Evolutionary conservation across 1,140 invertebrate genomes (phyloP).

Genomic region (Pinna nobilis): DNA sequence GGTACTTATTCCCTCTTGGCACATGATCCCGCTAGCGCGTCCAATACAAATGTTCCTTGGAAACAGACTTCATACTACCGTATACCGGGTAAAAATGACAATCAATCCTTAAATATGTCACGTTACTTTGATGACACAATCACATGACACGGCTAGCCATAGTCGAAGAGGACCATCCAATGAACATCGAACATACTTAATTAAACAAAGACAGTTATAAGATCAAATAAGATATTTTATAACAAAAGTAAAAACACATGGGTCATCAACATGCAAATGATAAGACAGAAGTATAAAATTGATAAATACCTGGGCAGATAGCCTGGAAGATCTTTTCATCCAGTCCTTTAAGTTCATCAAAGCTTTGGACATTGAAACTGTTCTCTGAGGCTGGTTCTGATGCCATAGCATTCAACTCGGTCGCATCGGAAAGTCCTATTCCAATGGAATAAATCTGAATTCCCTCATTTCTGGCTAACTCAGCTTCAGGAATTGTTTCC

Average conservation of each 20-base stretch:
- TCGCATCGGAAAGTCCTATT: slow-evolving; percentile 48
- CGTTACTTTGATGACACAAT: too few relatives aligned
- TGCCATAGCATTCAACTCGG: slow-evolving; percentile 45
- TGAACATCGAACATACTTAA: too few relatives aligned
- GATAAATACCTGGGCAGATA: slow-evolving; percentile 28
- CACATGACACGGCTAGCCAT: too few relatives aligned
- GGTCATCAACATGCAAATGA: neutral
- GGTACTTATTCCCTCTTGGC: too few relatives aligned
- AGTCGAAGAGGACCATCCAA: too few relatives aligned
- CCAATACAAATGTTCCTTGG: too few relatives aligned
- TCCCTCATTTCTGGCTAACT: slow-evolving; percentile 38
- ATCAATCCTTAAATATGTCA: too few relatives aligned
- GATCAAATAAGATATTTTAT: neutral
- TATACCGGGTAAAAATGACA: too few relatives aligned
- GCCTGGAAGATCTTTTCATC: slow-evolving; percentile 28
- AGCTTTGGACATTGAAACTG: slow-evolving; percentile 26
- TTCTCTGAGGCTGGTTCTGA: slow-evolving; percentile 28
- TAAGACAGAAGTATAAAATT: neutral
- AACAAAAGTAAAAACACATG: too few relatives aligned
- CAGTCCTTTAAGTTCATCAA: slow-evolving; percentile 36
- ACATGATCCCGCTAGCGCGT: too few relatives aligned
- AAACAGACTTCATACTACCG: too few relatives aligned
- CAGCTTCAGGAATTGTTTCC: slow-evolving; percentile 45
- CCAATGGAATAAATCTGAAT: slow-evolving; percentile 56
- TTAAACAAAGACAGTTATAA: neutral